Evolutionary conservation across 2,888 invertebrate genomes (phyloP), one percentile per base, ranked within the genome.

Genomic region (Ophioninae sp.): DNA sequence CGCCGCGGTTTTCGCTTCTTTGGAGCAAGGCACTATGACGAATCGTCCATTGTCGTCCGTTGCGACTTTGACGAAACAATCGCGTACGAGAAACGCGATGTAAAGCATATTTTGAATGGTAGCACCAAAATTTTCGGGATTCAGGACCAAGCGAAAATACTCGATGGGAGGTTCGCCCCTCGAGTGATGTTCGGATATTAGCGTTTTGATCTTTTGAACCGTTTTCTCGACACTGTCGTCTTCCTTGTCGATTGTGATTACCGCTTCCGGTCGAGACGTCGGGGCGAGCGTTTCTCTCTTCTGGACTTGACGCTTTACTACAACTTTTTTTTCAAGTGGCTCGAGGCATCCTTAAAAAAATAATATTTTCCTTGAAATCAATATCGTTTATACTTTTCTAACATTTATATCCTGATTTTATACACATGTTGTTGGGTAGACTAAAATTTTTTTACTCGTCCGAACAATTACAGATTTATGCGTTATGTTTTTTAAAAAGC

Each of bases 21-120:
- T 89, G 8, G 90, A 83, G 30, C 92, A 86, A 0, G 94, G 93
- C 41, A 85, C 63, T 20, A 92, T 67, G 6, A 89, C 63, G 6
- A 91, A 83, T 30, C 84, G 80, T 58, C 89, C 90, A 71, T 79
- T 74, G 6, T 87, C 77, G 78, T 89, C 91, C 90, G 71, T n/a
- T 67, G 79, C 17, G 7, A 95, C 90, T 67, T 93, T 90, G 0
- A 95, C 91, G 80, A 92, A 90, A 0, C 95, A 95, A 88, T 95
- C 95, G 71, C 94, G 91, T 0, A 94, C 93, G 5, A 96, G 93
- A 92, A 95, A 96, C 0, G 95, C 94, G n/a, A 95, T 93, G 87
- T 95, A 94, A 91, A 96, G 94, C 63, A 95, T 93, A 88, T 96
- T 96, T 93, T 96, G 95, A 0, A 96, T 93, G 41, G 95, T 95